A percentile compares a stretch with the other conserved stretches of the same genome.
Conservation (phyloP, 2,113 vertebrate species). For the Phalacrocorax carbo region DNA sequence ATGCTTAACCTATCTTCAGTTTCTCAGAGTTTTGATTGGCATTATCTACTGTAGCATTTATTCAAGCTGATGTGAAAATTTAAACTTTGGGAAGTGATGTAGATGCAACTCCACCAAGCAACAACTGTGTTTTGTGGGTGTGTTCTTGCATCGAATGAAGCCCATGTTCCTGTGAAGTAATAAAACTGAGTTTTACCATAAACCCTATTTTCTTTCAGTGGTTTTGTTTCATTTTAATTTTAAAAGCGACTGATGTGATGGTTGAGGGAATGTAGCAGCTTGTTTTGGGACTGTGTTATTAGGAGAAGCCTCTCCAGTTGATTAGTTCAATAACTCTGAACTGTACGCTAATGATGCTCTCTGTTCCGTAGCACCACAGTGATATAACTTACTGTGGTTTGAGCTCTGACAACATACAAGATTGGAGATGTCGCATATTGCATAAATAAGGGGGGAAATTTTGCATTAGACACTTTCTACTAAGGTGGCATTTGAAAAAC, state of each 20-base stretch:
- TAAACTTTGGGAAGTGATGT: neutral
- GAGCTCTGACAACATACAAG: conserved; percentile 22
- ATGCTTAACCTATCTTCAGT: neutral
- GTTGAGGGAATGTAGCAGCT: conserved; percentile 21
- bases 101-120: neutral
- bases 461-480: neutral
- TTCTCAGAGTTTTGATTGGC: neutral
- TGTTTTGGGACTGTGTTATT: neutral
- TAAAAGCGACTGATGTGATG: neutral
- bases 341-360: neutral
- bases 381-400: conserved; percentile 16
- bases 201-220: neutral
- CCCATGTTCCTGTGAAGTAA: neutral
- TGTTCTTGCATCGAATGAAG: neutral
- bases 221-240: conserved; percentile 43
- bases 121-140: neutral
- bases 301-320: conserved; percentile 25
- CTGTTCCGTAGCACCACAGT: neutral
- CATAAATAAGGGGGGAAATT: conserved; percentile 14
- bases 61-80: neutral
- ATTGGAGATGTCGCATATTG: neutral
- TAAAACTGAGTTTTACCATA: conserved; percentile 19
- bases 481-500: conserved; percentile 38
- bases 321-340: conserved; percentile 24
- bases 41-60: neutral